Evolutionary conservation across 92 coral and sea anemone species (phyloP).

Genomic region (Actinernus sp.): DNA sequence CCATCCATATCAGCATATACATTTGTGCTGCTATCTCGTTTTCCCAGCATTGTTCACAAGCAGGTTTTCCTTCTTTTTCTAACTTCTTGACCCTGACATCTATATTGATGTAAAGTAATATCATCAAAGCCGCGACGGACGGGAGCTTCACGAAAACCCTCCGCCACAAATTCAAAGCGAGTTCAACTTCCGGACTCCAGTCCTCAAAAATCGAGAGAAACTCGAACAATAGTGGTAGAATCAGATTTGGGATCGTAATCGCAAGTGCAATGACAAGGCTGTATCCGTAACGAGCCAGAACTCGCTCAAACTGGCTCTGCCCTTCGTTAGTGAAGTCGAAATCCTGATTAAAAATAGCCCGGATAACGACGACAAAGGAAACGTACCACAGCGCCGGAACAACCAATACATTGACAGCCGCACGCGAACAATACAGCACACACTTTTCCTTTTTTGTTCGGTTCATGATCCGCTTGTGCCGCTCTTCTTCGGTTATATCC

Average conservation of each 20-base stretch:
- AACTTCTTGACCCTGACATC: constrained; percentile 35
- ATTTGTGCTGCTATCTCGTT: constrained; percentile 90
- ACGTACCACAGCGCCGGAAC: constrained; percentile 89
- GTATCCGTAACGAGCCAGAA: constrained; percentile 35
- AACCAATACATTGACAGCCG: constrained; percentile 62
- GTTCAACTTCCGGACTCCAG: constrained; percentile 90
- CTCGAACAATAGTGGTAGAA: constrained; percentile 90
- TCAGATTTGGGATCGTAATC: constrained; percentile 85
- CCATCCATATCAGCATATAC: constrained; percentile 93
- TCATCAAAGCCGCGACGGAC: constrained; percentile 85
- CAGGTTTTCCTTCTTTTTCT: constrained; percentile 6
- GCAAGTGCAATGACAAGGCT: constrained; percentile 64
- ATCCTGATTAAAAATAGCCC: constrained; percentile 54
- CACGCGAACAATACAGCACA: constrained; percentile 64
- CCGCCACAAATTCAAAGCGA: constrained; percentile 87
- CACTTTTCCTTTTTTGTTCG: constrained; percentile 74
- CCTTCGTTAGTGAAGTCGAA: constrained; percentile 34
- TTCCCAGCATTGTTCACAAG: constrained; percentile 83
- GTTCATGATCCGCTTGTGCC: constrained; percentile 60
- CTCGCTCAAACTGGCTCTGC: constrained; percentile 47
- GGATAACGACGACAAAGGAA: constrained; percentile 60
- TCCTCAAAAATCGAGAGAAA: constrained; percentile 93
- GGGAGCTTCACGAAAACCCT: constrained; percentile 88
- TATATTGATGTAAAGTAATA: constrained; percentile 66
- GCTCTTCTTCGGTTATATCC: constrained; percentile 72